Base-by-base conservation (phyloP, 1,140 invertebrate genomes). In the Elymnias hypermnestra region DNA sequence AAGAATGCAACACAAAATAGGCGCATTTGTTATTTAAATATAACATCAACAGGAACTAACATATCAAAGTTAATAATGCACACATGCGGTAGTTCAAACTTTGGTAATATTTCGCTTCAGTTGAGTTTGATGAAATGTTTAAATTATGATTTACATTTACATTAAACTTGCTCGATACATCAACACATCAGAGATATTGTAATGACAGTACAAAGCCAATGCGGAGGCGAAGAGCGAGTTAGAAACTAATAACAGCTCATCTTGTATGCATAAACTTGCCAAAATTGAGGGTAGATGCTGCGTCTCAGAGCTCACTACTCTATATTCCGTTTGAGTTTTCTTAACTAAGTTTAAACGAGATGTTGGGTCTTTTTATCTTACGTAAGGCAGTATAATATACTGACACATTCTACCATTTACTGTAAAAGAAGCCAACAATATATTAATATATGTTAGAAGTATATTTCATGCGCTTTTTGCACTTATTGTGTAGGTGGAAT, bases 161-260 rank as follows among this genome's bases (percentile, higher is more conserved):
- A 65, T 58, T 28, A 42, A 57, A 45, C 37, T 53, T 40, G 35
- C 22, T 44, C 25, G 29, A 44, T 56, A 55, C 52, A 72, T 75
- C 61, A 63, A 45, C 69, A 72, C 64, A 70, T 67, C 68, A 73
- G 12, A 70, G 61, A 69, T 65, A 66, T 73, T 68, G 60, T 72
- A 68, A 72, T 69, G 61, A 63, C 48, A 60, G 52, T 59, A 72
- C 61, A 67, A 66, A 66, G 67, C 43, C 45, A 62, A 59, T 58
- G 35, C 15, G 43, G 60, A 57, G 57, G 28, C 13, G 43, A 58
- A 29, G 26, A 58, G 54, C 46, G 38, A 63, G 56, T 63, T 52
- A 33, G 29, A 21, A 72, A 73, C 65, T 75, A 73, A 78, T 78
- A 69, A 49, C 49, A 57, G 47, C 54, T 72, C 70, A 75, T 78